These are phyloP conservation scores for Peromyscus attwateri DNA, from an alignment of 2,797 vertebrate species.

Conservation along the genomic window DNA sequence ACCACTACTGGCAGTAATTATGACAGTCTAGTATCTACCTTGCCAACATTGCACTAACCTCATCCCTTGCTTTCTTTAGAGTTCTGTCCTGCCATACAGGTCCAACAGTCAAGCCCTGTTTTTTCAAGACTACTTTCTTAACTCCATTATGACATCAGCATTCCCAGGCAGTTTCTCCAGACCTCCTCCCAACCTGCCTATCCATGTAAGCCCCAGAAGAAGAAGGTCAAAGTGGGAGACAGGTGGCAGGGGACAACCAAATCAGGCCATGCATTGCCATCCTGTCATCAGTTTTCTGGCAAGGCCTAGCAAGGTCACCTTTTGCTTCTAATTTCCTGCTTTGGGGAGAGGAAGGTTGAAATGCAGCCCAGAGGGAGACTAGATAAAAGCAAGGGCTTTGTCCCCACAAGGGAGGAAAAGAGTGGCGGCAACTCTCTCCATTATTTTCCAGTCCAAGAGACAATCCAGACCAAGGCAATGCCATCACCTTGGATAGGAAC, in stretches of 20 bases:
- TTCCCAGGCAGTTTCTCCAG: constrained; percentile 9
- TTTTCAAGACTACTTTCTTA: constrained; percentile 20
- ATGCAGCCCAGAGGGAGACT: constrained; percentile 4
- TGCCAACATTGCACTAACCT: constrained; percentile 4
- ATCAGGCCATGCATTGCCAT: constrained; percentile 54
- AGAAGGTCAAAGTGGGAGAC: constrained; percentile 29
- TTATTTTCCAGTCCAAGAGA: constrained; percentile 47
- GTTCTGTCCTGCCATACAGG: background rate
- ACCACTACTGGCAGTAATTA: constrained; percentile 4
- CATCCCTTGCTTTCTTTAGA: background rate
- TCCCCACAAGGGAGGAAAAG: background rate
- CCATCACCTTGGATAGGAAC: background rate
- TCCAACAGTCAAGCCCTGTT: background rate
- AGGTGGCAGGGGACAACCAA: constrained; percentile 62
- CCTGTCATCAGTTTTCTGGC: constrained; percentile 65
- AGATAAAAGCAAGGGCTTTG: constrained; percentile 56
- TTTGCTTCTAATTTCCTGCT: constrained; percentile 74
- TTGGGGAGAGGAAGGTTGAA: constrained; percentile 61
- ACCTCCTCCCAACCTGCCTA: constrained; percentile 40
- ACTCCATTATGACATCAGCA: constrained; percentile 16
- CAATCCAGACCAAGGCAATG: background rate
- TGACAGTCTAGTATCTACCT: constrained; percentile 15
- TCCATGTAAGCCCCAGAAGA: constrained; percentile 34
- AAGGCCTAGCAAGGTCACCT: constrained; percentile 74
- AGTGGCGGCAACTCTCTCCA: background rate